Evolutionary conservation across 2,113 vertebrate species (phyloP), one percentile per base, ranked within the genome.

Genomic region (Erinaceus europaeus): DNA sequence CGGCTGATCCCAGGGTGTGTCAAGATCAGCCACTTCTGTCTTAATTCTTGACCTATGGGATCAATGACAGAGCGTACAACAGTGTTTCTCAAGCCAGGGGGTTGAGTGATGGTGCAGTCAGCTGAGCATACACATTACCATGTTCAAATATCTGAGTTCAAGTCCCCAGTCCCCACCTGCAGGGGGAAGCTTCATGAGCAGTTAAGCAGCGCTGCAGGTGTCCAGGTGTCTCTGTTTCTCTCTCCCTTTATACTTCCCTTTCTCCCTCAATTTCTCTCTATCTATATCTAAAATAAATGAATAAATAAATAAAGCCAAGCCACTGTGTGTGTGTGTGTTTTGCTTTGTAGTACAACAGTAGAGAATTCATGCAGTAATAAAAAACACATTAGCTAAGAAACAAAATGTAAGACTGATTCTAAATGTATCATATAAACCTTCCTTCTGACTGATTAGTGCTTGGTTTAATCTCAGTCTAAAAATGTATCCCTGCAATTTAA

Each of bases 331-430:
- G n/a, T n/a, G n/a, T n/a, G n/a, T n/a, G n/a, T n/a, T n/a, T n/a
- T n/a, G n/a, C 48, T 77, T 25, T 77, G 2, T 73, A 75, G 84
- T 48, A 32, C 17, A 77, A 42, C 42, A 74, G 61, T 73, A 10
- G 34, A 68, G 32, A 90, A 83, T 5, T 79, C 67, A 75, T 42
- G 46, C 17, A 86, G 46, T 77, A 75, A 89, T 77, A 69, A 25
- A 81, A 90, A 94, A 62, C 27, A 68, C 9, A 75, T 71, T 71
- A 85, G 48, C 57, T 48, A 32, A 62, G 52, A 90, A 72, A 75
- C 27, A 90, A 46, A 90, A 93, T 74, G 68, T 20, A 94, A 90
- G 79, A 62, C 40, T 77, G 78, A 90, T 67, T 75, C 84, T 85
- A 42, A 82, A 67, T 38, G 5, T 2, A 34, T 80, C 50, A 48